A percentile compares a stretch with the other conserved stretches of the same genome.
Conservation (phyloP, 1,140 invertebrate genomes). For the Brachionus paranguensis region DNA sequence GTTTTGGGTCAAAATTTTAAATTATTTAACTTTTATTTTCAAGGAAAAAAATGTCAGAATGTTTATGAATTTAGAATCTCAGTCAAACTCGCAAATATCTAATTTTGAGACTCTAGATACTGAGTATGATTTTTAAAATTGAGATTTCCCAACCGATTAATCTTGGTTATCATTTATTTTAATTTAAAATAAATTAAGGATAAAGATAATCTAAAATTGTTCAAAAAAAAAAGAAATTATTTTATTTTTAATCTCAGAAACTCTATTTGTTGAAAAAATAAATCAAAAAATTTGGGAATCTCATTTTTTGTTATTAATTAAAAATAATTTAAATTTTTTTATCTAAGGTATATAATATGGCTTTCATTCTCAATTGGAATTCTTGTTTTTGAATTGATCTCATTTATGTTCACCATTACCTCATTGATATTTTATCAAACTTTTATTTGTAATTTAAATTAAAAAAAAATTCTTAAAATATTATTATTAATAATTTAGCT, state of each 20-base stretch:
- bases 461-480: background rate
- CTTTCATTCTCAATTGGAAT: slow-evolving; percentile 15
- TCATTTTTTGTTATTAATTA: background rate
- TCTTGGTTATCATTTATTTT: no score
- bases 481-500: background rate
- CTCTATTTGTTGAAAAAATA: no score
- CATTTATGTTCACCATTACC: slow-evolving; percentile 13
- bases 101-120: background rate
- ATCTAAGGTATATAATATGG: slow-evolving; percentile 26
- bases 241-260: no score
- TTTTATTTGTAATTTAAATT: slow-evolving; percentile 7
- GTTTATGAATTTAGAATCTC: background rate
- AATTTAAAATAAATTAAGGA: no score
- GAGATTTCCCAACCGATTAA: no score
- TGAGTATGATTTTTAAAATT: background rate
- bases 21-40: background rate
- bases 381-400: background rate
- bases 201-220: no score
- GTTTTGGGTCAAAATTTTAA: background rate
- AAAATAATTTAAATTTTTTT: background rate
- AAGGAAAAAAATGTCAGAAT: background rate
- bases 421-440: slow-evolving; percentile 28
- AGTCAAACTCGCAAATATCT: background rate
- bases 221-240: no score
- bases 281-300: background rate